Percentiles rank a stretch among this genome's conserved stretches.
These are phyloP conservation scores for Cyclopterus lumpus DNA, from an alignment of 2,797 vertebrate genomes.

Conservation along the genomic window DNA sequence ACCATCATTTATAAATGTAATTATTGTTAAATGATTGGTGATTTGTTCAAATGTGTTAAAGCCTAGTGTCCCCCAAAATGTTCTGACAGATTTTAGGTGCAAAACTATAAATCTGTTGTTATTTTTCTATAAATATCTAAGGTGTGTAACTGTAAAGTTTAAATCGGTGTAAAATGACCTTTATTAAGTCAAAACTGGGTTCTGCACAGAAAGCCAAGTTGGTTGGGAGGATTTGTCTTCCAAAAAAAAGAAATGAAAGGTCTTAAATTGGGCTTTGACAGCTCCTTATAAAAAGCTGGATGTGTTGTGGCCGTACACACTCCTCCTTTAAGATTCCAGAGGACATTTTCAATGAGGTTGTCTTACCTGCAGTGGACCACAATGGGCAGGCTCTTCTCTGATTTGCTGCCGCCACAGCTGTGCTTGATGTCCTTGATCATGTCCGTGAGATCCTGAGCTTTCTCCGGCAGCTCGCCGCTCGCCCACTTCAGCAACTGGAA, in stretches of 20 bases:
- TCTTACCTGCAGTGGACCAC: slow-evolving; percentile 92
- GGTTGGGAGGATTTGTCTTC: not conserved
- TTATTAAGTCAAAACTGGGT: not conserved
- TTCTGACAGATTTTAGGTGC: not conserved
- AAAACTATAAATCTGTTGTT: too few relatives aligned
- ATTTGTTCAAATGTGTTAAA: not conserved
- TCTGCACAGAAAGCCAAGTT: not conserved
- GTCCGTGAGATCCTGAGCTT: slow-evolving; percentile 82
- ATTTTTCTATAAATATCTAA: not conserved
- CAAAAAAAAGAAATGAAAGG: not conserved
- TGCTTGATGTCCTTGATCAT: slow-evolving; percentile 86
- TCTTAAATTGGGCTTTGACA: not conserved
- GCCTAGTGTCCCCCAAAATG: not conserved
- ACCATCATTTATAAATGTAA: not conserved
- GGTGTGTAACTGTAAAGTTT: not conserved
- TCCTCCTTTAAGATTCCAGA: not conserved
- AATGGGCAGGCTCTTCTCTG: slow-evolving; percentile 69
- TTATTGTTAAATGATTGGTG: not conserved
- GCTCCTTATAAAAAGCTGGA: not conserved
- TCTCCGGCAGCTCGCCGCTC: slow-evolving; percentile 82
- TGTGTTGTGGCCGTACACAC: too few relatives aligned
- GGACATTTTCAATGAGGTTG: not conserved
- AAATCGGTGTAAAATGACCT: too few relatives aligned
- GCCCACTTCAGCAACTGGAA: slow-evolving; percentile 91
- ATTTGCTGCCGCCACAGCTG: slow-evolving; percentile 54